Percentiles rank a stretch among this genome's conserved stretches.
Evolutionary conservation across 2,888 invertebrate species (phyloP).

Genomic region (Lasioglossum lativentre): DNA sequence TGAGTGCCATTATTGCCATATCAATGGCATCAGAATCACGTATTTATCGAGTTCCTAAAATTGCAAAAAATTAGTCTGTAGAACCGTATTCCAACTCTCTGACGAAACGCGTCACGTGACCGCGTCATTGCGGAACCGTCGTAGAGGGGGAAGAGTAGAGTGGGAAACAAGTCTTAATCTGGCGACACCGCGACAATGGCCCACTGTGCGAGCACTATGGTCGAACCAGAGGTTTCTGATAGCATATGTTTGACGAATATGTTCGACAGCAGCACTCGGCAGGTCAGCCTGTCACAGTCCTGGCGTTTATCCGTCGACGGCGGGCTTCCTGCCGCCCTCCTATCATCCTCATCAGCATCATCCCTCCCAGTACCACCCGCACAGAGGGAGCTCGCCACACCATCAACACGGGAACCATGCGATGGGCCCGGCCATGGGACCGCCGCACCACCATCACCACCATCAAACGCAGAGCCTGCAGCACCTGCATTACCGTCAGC

Average conservation of each 20-base stretch:
- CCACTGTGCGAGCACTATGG: background rate
- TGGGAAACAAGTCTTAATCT: background rate
- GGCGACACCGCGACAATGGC: background rate
- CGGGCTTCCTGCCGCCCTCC: constrained; percentile 82
- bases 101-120: too few relatives aligned
- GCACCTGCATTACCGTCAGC: constrained; percentile 82
- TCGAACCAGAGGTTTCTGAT: constrained; percentile 10
- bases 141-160: too few relatives aligned
- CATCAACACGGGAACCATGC: constrained; percentile 80
- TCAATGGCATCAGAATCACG: too few relatives aligned
- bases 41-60: too few relatives aligned
- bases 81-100: too few relatives aligned
- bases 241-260: constrained; percentile 24
- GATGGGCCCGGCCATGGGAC: constrained; percentile 83
- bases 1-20: too few relatives aligned
- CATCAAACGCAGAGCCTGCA: constrained; percentile 82
- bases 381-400: constrained; percentile 82
- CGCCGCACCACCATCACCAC: constrained; percentile 82
- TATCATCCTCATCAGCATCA: constrained; percentile 82
- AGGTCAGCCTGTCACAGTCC: constrained; percentile 83
- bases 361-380: constrained; percentile 81
- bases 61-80: too few relatives aligned
- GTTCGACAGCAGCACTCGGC: constrained; percentile 76
- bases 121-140: too few relatives aligned
- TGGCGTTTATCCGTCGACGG: constrained; percentile 81